Evolutionary conservation across 1,140 invertebrate genomes (phyloP).

Genomic region (Eriosoma lanigerum): DNA sequence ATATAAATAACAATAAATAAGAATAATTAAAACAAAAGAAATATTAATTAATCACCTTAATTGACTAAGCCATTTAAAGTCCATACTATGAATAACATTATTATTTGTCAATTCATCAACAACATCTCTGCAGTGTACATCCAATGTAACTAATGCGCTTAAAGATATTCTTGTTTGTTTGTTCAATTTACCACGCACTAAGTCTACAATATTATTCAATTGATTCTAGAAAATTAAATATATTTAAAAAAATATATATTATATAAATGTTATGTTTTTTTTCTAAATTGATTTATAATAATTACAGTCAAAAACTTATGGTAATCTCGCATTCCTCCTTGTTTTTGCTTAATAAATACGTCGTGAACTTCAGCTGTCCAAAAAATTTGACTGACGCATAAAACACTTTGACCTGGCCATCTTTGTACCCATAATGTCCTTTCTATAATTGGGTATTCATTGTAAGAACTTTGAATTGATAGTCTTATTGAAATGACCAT

Average conservation of each 20-base stretch:
- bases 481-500: slow-evolving; percentile 73
- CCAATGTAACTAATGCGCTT: slow-evolving; percentile 84
- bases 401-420: slow-evolving; percentile 84
- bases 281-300: slow-evolving; percentile 51
- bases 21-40: not conserved
- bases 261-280: no score
- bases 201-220: slow-evolving; percentile 62
- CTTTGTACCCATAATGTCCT: slow-evolving; percentile 71
- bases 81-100: slow-evolving; percentile 70
- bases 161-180: slow-evolving; percentile 76
- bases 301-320: slow-evolving; percentile 30
- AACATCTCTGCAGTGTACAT: slow-evolving; percentile 90
- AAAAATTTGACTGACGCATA: slow-evolving; percentile 84
- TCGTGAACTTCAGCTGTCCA: slow-evolving; percentile 82
- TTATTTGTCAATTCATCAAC: slow-evolving; percentile 73
- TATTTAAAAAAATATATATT: slow-evolving; percentile 67
- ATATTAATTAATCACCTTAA: slow-evolving; percentile 62
- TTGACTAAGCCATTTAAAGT: slow-evolving; percentile 91
- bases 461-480: slow-evolving; percentile 9
- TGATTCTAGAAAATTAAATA: slow-evolving; percentile 62
- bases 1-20: not conserved
- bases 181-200: slow-evolving; percentile 65
- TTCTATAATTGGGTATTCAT: slow-evolving; percentile 52
- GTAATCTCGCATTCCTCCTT: not conserved
- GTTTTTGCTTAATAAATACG: slow-evolving; percentile 53